phyloP scores from a whole-genome alignment of 2,113 vertebrate species.

The Pelecanus crispus region DNA sequence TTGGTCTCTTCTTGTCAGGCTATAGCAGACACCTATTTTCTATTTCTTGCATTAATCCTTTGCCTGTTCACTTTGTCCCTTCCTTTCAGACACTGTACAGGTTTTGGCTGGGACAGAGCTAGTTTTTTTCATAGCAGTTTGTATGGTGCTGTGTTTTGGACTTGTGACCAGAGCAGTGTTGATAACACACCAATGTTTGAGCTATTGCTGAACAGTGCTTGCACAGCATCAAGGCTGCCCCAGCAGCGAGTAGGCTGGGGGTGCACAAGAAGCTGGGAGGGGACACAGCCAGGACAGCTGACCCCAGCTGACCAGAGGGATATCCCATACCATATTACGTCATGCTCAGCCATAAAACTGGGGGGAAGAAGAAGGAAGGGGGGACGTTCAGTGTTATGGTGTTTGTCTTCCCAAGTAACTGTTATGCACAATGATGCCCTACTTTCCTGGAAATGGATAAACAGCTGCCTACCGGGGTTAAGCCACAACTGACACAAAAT shows the following conservation, averaged over 20 bases:
- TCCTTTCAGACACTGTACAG: not conserved
- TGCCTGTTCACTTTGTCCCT: not conserved
- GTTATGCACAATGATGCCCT: not conserved
- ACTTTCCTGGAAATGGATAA: not conserved
- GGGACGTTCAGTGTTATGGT: accelerated
- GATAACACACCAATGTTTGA: not conserved
- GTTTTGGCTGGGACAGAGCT: not conserved
- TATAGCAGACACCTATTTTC: not conserved
- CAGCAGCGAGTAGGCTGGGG: not conserved
- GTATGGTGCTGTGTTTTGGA: not conserved
- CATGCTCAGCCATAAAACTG: not conserved
- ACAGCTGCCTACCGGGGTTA: not conserved
- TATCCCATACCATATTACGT: not conserved
- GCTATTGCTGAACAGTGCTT: not conserved
- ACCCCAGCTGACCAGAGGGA: not conserved
- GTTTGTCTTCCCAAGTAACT: not conserved
- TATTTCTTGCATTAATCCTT: not conserved
- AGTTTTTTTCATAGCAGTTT: not conserved
- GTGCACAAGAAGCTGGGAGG: not conserved
- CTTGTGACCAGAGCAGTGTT: not conserved
- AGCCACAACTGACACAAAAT: not conserved
- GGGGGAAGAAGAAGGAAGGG: not conserved
- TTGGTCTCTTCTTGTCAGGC: not conserved
- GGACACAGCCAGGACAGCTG: not conserved
- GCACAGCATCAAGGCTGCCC: not conserved